phyloP scores from a whole-genome alignment of 1,140 invertebrate genomes.

The Carposina sasakii region DNA sequence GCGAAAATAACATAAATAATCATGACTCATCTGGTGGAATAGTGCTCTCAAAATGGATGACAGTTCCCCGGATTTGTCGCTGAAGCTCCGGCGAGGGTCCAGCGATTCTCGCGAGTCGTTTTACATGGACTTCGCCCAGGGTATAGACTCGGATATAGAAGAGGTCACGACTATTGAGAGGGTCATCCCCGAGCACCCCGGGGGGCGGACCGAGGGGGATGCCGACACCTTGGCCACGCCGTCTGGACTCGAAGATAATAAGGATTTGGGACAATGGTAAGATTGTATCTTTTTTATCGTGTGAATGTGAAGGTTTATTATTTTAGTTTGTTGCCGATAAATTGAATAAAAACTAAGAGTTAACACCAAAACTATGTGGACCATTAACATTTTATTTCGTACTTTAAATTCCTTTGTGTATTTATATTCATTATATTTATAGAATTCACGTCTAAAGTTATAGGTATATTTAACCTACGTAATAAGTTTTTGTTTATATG shows the following conservation, averaged over 20 bases:
- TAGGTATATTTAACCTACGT: too few species aligned
- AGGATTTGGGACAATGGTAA: constrained; percentile 65
- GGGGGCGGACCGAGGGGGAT: constrained; percentile 62
- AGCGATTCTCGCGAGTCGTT: constrained; percentile 90
- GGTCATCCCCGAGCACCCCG: constrained; percentile 64
- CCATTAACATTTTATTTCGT: too few species aligned
- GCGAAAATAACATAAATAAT: too few species aligned
- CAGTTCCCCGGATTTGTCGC: constrained; percentile 87
- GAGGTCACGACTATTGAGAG: constrained; percentile 80
- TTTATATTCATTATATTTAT: too few species aligned
- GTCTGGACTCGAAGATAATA: constrained; percentile 63
- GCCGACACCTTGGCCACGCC: constrained; percentile 72
- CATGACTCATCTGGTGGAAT: too few species aligned
- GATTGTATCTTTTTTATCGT: constrained; percentile 19
- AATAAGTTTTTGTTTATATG: too few species aligned
- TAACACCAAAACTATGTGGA: too few species aligned
- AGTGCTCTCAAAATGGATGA: constrained; percentile 76
- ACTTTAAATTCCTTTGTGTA: too few species aligned
- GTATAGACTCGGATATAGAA: constrained; percentile 91
- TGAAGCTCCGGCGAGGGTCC: constrained; percentile 85
- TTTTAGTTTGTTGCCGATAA: too few species aligned
- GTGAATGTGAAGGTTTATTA: too few species aligned
- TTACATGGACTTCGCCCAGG: constrained; percentile 91
- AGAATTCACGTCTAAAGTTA: too few species aligned
- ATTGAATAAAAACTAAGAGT: too few species aligned